Conservation (phyloP, 2,888 invertebrate genomes). For the Drosophila seclusa region DNA sequence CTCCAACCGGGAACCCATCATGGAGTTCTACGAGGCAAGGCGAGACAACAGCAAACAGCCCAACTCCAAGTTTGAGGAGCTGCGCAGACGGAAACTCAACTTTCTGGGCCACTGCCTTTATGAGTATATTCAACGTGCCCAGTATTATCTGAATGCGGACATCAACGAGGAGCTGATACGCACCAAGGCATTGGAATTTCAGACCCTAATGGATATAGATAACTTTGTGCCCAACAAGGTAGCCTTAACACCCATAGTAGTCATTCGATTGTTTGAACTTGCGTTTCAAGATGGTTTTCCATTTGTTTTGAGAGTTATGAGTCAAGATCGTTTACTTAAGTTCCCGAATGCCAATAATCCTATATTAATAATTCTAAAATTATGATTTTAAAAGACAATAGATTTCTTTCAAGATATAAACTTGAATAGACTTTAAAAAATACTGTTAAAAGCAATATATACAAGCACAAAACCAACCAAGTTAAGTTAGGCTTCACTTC, state of each 20-base stretch:
- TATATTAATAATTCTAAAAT: not conserved
- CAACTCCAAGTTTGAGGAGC: conserved; percentile 61
- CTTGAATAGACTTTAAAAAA: not conserved
- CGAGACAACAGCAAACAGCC: conserved; percentile 47
- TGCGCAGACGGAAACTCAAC: conserved; percentile 74
- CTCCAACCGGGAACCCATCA: conserved; percentile 76
- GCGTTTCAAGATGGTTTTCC: not conserved
- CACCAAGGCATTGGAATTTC: conserved; percentile 75
- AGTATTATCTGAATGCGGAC: conserved; percentile 72
- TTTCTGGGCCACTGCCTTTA: conserved; percentile 82
- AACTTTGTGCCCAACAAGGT: conserved; percentile 76
- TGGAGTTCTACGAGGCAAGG: conserved; percentile 80
- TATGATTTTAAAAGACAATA: not conserved
- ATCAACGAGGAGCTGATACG: conserved; percentile 79
- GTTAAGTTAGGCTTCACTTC: not conserved
- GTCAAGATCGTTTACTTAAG: not conserved
- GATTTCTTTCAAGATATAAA: not conserved
- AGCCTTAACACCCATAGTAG: not conserved
- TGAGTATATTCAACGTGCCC: conserved; percentile 82
- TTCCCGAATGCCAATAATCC: not conserved
- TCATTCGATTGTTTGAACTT: not conserved
- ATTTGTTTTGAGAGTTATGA: not conserved
- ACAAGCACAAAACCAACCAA: not conserved
- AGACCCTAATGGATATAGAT: conserved; percentile 71
- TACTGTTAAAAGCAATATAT: not conserved